Evolutionary conservation across 1,140 invertebrate species (phyloP), one percentile per base, ranked within the genome.

Genomic region (Wasmannia auropunctata): DNA sequence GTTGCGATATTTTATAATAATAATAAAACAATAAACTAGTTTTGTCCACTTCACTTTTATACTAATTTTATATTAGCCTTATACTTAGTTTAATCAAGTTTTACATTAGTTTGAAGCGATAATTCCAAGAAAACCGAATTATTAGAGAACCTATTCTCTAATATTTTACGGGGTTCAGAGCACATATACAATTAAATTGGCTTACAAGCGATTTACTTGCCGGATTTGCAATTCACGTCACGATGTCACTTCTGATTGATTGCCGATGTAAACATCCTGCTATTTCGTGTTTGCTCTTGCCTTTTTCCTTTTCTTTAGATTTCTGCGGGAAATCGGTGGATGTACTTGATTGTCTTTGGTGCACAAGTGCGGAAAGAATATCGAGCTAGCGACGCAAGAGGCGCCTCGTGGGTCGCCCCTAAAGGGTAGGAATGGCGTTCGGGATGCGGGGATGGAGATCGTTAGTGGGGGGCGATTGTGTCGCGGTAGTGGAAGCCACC

Each of bases 321-420:
- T 60, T 22, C 28, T 4, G 43, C 40, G 51, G 67, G 40, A 37
- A 56, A 72, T n/a, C 28, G 37, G 37, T 16, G 79, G 54, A 76
- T 69, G 67, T 87, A 77, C 81, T 86, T 89, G 86, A 90, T 90
- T 76, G 76, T 74, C 49, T 86, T 88, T 75, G 63, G 75, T 65
- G 87, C 75, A 87, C 65, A 56, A 91, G 85, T 86, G 90, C 83
- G 89, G 87, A 91, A 90, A 70, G 80, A 90, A 83, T 90, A 91
- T 91, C 87, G 89, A 91, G 85, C 67, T 58, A 49, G 22, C 63
- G 84, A 49, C n/a, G 54, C 28, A 58, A 70, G 62, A 69, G 62
- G 56, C 34, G 54, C 37, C n/a, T 25, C 25, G 40, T 25, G 31
- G 60, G 46, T 56, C 37, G 65, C 11, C 34, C 19, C 28, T 16